Evolutionary conservation across 2,113 vertebrate species (phyloP), one percentile per base, ranked within the genome.

Genomic region (Glaucidium brasilianum): DNA sequence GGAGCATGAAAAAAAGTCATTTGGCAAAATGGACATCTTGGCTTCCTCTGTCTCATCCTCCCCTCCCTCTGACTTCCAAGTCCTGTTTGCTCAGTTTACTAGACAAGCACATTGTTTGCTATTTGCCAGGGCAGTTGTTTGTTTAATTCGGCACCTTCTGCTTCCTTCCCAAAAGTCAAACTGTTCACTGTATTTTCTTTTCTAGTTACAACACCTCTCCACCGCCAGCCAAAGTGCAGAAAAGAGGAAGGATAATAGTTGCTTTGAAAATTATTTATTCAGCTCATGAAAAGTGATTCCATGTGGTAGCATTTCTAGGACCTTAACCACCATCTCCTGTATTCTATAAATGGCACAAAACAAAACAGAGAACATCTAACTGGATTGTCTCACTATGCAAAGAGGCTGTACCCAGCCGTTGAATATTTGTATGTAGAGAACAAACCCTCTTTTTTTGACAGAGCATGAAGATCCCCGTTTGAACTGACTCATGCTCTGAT

Each of bases 21-120:
- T 94, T 97, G 95, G 94, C 89, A 97, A 92, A 96, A 95, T 49
- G 80, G 72, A 85, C 82, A 66, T 78, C 80, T 95, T 94, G 91
- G 94, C 95, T 95, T 96, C 74, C 75, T 88, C 76, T 58, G 74
- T 67, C 92, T 93, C 89, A 43, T 71, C 76, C 82, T 86, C 89
- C 41, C 58, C 43, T 84, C 89, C 45, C 88, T 88, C 50, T 72
- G 91, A 94, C 91, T 97, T 95, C 89, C 92, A 95, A 96, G 94
- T 81, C 80, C 83, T 94, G 88, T 95, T 97, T 96, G 85, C 88
- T 95, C 60, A 67, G 78, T 93, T 95, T 96, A 93, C 83, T 85
- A 76, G 89, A 94, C 92, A 97, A 97, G 95, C 91, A 95, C 85
- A 59, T 92, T 96, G 93, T 97, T 98, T 98, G 94, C 92, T 94